Evolutionary conservation across 2,113 vertebrate species (phyloP).

Genomic region (Tetrao urogallus): DNA sequence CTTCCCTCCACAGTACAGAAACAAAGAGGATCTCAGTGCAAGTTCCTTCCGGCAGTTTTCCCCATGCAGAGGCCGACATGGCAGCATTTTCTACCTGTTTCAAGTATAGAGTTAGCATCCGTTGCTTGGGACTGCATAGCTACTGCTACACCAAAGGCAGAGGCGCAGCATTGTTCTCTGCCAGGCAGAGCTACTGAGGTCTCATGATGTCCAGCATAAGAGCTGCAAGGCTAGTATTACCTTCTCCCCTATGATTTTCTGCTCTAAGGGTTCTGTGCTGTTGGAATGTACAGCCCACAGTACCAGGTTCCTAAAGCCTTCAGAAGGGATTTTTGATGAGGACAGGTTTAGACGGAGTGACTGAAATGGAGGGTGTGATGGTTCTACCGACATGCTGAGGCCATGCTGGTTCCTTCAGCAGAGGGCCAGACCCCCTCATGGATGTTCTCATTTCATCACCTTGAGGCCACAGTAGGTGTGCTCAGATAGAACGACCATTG

Average conservation of each 20-base stretch:
- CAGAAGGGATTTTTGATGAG: not conserved
- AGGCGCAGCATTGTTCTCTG: not conserved
- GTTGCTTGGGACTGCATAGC: not conserved
- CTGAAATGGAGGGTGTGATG: not conserved
- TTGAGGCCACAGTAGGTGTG: not conserved
- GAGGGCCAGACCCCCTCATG: not conserved
- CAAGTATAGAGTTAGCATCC: not conserved
- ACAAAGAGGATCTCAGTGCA: not conserved
- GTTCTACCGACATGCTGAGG: not conserved
- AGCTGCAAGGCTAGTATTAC: too few relatives aligned
- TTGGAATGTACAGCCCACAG: not conserved
- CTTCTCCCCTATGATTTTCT: not conserved
- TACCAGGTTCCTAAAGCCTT: not conserved
- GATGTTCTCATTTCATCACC: too few relatives aligned
- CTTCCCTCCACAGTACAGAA: not conserved
- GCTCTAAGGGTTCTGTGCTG: not conserved
- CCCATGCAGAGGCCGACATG: rapidly evolving
- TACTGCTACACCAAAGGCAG: not conserved
- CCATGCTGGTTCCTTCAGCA: not conserved
- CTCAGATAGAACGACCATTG: not conserved
- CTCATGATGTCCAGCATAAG: not conserved
- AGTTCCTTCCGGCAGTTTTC: not conserved
- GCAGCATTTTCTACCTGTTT: not conserved
- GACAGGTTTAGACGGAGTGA: not conserved
- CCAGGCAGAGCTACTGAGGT: not conserved